Evolutionary conservation across 2,888 invertebrate genomes (phyloP).

Genomic region (Tenthredo mesomela): DNA sequence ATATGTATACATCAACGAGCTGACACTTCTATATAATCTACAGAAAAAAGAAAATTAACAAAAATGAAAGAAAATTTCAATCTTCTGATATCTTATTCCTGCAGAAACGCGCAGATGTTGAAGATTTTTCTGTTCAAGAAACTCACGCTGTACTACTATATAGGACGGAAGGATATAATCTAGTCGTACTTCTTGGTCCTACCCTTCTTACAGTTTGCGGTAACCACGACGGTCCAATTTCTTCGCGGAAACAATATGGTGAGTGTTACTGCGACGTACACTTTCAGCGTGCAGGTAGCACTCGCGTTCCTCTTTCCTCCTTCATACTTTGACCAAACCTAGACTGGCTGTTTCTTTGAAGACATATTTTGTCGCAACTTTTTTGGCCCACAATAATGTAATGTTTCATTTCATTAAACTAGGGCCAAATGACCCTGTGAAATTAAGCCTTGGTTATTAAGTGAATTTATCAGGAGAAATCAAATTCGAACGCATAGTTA

Average conservation of each 20-base stretch:
- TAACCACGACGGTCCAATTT: conserved; percentile 32
- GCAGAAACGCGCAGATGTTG: not conserved
- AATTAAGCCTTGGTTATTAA: too few relatives aligned
- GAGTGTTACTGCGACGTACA: conserved; percentile 26
- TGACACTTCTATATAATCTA: not conserved
- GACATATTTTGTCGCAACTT: not conserved
- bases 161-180: conserved; percentile 38
- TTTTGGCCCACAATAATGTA: too few relatives aligned
- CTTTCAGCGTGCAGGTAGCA: not conserved
- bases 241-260: conserved; percentile 48
- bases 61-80: not conserved
- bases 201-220: not conserved
- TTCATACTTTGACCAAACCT: not conserved
- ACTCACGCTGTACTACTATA: conserved; percentile 28
- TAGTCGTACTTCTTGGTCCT: conserved; percentile 2
- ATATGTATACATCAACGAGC: not conserved
- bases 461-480: too few relatives aligned
- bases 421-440: too few relatives aligned
- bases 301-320: not conserved
- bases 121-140: not conserved
- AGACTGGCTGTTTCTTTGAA: not conserved
- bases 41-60: not conserved
- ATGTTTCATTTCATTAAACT: not conserved
- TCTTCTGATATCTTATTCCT: not conserved
- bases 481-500: too few relatives aligned